Conservation (phyloP, 2,797 vertebrate species). For the Catamblyrhynchus diadema region DNA sequence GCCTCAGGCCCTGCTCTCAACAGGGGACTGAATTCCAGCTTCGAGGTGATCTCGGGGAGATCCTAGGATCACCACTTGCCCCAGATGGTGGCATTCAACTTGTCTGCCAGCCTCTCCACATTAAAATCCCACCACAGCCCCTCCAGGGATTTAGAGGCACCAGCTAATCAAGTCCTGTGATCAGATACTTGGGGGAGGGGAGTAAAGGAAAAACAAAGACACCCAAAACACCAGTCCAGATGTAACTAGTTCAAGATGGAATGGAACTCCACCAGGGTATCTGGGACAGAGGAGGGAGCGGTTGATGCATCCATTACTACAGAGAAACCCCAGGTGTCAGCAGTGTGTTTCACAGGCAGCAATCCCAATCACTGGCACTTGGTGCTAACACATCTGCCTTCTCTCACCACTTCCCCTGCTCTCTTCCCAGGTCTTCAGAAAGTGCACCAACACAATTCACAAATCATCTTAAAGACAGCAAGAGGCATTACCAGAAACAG, state of each 20-base stretch:
- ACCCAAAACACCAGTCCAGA: background rate
- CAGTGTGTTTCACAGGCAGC: background rate
- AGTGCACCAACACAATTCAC: background rate
- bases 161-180: background rate
- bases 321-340: background rate
- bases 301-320: background rate
- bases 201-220: background rate
- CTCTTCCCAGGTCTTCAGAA: background rate
- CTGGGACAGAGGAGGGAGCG: background rate
- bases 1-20: background rate
- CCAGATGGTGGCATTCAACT: background rate
- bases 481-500: constrained; percentile 89
- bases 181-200: background rate
- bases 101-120: background rate
- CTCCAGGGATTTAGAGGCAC: background rate
- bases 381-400: background rate
- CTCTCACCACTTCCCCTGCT: background rate
- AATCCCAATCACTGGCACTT: background rate
- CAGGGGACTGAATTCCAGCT: background rate
- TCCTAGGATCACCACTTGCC: background rate
- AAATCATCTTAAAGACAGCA: background rate
- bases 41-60: background rate
- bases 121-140: background rate
- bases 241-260: background rate
- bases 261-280: background rate